phyloP scores from a whole-genome alignment of 2,797 vertebrate genomes.

The Pelochelys cantorii region DNA sequence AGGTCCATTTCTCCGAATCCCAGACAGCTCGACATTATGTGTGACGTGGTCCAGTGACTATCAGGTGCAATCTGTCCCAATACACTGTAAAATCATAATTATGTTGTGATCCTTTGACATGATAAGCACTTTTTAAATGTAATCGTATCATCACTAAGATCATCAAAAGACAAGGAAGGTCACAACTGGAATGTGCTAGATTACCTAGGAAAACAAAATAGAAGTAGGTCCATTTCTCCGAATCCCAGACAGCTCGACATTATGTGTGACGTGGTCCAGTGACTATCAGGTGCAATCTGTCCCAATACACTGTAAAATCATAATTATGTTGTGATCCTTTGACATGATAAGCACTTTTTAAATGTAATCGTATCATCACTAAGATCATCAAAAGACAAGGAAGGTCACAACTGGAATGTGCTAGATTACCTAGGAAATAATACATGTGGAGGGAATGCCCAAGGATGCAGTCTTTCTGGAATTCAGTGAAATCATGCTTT shows the following conservation, averaged over 20 bases:
- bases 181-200: background rate
- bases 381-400: background rate
- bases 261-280: background rate
- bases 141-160: background rate
- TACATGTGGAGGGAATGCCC: background rate
- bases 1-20: background rate
- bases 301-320: background rate
- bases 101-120: background rate
- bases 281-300: background rate
- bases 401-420: background rate
- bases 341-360: background rate
- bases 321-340: background rate
- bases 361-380: background rate
- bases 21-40: background rate
- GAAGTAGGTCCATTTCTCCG: too few species aligned
- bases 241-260: background rate
- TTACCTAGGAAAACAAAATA: too few species aligned
- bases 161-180: background rate
- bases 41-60: background rate
- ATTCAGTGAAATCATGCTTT: background rate
- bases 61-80: background rate
- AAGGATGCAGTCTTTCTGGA: background rate
- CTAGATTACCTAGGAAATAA: too few species aligned
- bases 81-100: background rate
- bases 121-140: background rate